These are phyloP conservation scores for Macrotis lagotis DNA, from an alignment of 2,113 vertebrate genomes.

Conservation along the genomic window DNA sequence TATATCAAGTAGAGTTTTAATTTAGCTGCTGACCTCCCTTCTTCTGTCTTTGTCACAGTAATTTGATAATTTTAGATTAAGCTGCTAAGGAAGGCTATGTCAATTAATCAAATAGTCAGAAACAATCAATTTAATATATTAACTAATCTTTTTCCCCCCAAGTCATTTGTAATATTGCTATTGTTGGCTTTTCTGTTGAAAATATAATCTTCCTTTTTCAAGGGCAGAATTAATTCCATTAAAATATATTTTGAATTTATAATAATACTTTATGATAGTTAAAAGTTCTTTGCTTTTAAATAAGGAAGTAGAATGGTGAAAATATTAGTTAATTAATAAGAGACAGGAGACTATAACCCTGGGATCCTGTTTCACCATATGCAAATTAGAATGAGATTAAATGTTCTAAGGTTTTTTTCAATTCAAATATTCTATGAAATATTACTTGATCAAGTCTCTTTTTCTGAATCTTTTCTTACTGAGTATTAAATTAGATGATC, in stretches of 20 bases:
- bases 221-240: conserved; percentile 32
- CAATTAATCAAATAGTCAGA: conserved; percentile 75
- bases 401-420: conserved; percentile 14
- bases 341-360: background rate
- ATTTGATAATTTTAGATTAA: conserved; percentile 69
- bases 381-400: background rate
- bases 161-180: conserved; percentile 52
- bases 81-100: conserved; percentile 50
- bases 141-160: conserved; percentile 57
- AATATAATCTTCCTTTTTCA: background rate
- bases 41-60: conserved; percentile 56
- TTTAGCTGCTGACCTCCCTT: conserved; percentile 42
- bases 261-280: conserved; percentile 49
- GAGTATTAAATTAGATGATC: background rate
- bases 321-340: background rate
- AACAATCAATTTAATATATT: conserved; percentile 69
- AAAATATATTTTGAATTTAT: conserved; percentile 33
- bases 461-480: conserved; percentile 32
- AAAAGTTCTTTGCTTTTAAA: conserved; percentile 37
- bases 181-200: conserved; percentile 1
- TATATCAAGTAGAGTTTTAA: conserved; percentile 52
- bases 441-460: background rate
- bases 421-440: conserved; percentile 3
- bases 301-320: background rate
- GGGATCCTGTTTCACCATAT: conserved; percentile 15